phyloP scores from a whole-genome alignment of 2,888 invertebrate genomes.

The Pheosia tremula region DNA sequence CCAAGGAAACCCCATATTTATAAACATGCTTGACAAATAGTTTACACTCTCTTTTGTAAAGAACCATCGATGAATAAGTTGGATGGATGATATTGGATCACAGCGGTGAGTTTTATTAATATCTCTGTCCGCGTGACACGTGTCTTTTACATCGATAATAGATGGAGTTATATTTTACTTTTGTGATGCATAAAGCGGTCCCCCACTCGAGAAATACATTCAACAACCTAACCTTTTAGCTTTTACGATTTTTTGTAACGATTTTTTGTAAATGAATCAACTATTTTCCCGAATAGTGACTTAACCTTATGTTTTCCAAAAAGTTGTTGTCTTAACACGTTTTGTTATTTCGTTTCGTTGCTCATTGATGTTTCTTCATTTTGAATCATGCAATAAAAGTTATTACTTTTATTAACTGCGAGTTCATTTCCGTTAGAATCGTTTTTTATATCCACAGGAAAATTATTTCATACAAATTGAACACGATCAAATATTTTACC shows the following conservation, averaged over 20 bases:
- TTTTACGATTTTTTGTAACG: no score
- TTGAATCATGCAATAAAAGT: background rate
- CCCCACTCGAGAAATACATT: no score
- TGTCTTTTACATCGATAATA: no score
- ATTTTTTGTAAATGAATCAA: no score
- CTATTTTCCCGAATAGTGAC: background rate
- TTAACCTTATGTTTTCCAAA: background rate
- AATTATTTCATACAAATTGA: background rate
- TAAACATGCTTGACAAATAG: background rate
- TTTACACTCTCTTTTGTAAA: no score
- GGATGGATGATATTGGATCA: no score
- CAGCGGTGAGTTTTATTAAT: no score
- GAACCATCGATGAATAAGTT: no score
- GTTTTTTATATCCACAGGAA: background rate
- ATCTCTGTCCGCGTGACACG: no score
- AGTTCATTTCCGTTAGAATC: background rate
- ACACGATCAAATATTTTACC: background rate
- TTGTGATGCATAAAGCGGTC: no score
- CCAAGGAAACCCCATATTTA: slow-evolving; percentile 1
- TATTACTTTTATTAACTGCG: background rate
- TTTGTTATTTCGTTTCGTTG: background rate
- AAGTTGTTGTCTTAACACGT: background rate
- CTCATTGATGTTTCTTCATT: background rate
- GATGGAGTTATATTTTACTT: no score
- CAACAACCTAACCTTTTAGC: no score